Percentiles rank a stretch among this genome's conserved stretches.
phyloP scores from a whole-genome alignment of 2,888 invertebrate species.

The Caenorhabditis macrosperma region DNA sequence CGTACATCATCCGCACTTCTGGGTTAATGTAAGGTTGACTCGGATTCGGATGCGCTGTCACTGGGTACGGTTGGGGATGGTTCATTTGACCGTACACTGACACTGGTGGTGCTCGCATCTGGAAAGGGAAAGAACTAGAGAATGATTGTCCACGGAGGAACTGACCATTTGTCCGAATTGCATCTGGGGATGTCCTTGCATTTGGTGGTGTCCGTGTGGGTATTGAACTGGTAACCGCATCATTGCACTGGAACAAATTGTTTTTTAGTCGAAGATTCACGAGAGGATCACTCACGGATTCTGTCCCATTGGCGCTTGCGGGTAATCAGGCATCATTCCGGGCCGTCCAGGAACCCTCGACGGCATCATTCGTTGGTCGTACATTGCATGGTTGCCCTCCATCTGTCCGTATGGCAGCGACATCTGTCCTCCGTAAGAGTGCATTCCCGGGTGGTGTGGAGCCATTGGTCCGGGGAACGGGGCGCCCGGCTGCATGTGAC shows the following conservation, averaged over 20 bases:
- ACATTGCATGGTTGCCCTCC: slow-evolving; percentile 54
- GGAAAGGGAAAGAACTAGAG: not conserved
- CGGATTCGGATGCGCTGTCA: slow-evolving; percentile 46
- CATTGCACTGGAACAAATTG: slow-evolving; percentile 24
- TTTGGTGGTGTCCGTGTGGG: slow-evolving; percentile 40
- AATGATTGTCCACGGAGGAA: not conserved
- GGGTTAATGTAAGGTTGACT: not conserved
- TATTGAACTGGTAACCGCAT: slow-evolving; percentile 39
- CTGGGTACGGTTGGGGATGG: slow-evolving; percentile 36
- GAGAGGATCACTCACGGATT: slow-evolving; percentile 26
- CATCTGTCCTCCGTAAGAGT: slow-evolving; percentile 29
- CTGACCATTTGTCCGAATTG: slow-evolving; percentile 46
- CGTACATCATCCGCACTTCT: slow-evolving; percentile 8
- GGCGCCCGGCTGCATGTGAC: slow-evolving; percentile 42
- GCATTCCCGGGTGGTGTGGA: slow-evolving; percentile 45
- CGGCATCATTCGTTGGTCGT: slow-evolving; percentile 40
- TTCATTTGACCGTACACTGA: slow-evolving; percentile 46
- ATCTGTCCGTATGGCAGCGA: slow-evolving; percentile 52
- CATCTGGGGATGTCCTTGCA: slow-evolving; percentile 33
- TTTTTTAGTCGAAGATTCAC: not conserved
- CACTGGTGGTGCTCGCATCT: slow-evolving; percentile 49
- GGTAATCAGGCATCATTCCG: slow-evolving; percentile 47
- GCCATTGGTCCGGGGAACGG: slow-evolving; percentile 40
- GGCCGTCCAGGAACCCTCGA: slow-evolving; percentile 30
- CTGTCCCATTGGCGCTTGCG: slow-evolving; percentile 45